phyloP scores from a whole-genome alignment of 2,888 invertebrate genomes.

The Pollenia amentaria region DNA sequence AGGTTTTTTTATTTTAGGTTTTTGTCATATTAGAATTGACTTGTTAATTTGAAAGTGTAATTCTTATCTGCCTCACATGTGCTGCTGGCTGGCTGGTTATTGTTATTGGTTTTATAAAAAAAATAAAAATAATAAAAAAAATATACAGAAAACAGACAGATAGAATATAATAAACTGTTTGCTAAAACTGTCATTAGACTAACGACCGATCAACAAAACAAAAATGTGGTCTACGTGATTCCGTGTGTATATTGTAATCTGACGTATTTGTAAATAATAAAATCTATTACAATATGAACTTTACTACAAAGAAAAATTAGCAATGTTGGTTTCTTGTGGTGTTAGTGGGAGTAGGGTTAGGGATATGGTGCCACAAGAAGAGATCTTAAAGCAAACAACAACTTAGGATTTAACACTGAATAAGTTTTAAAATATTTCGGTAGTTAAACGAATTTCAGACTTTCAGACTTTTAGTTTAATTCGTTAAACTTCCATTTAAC shows the following conservation, averaged over 20 bases:
- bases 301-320: background rate
- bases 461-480: too few relatives aligned
- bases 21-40: constrained; percentile 37
- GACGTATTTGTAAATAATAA: constrained; percentile 14
- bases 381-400: too few relatives aligned
- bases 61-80: constrained; percentile 31
- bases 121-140: background rate
- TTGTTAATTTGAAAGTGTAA: constrained; percentile 62
- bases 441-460: too few relatives aligned
- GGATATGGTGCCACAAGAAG: too few relatives aligned
- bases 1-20: background rate
- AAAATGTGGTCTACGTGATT: constrained; percentile 52
- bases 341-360: background rate
- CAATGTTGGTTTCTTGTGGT: background rate
- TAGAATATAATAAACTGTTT: background rate
- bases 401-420: too few relatives aligned
- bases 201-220: constrained; percentile 13
- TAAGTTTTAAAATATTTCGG: too few relatives aligned
- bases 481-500: too few relatives aligned
- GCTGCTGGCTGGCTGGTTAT: background rate
- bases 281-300: constrained; percentile 23
- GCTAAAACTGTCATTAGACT: constrained; percentile 22
- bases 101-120: constrained; percentile 14
- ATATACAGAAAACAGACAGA: too few relatives aligned
- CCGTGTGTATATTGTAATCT: constrained; percentile 28